These are phyloP conservation scores for Coregonus suidteri DNA, from an alignment of 2,797 vertebrate genomes.

Conservation along the genomic window DNA sequence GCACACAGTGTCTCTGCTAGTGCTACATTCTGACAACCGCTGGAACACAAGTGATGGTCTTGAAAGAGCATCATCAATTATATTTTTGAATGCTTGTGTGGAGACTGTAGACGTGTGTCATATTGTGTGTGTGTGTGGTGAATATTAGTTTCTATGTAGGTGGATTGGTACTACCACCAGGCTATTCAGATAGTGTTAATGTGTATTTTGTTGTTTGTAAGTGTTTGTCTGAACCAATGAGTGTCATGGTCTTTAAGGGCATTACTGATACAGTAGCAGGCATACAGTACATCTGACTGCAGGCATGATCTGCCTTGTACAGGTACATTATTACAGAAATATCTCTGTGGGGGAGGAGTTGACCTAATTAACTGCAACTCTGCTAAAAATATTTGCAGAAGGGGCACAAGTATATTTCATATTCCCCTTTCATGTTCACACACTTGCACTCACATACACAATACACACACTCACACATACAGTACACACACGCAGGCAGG, in stretches of 20 bases:
- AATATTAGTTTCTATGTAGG: constrained; percentile 40
- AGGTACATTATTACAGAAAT: not conserved
- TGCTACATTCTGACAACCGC: constrained; percentile 65
- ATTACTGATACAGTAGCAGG: constrained; percentile 3
- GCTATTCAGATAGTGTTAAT: constrained; percentile 1
- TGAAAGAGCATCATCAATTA: constrained; percentile 71
- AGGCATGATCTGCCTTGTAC: not conserved
- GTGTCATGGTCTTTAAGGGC: constrained; percentile 12
- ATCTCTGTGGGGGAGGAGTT: constrained; percentile 27
- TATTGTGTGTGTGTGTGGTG: constrained; percentile 32
- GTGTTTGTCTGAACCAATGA: not conserved
- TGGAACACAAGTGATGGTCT: constrained; percentile 62
- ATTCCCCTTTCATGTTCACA: constrained; percentile 15
- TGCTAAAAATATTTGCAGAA: constrained; percentile 44
- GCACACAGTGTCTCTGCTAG: constrained; percentile 53
- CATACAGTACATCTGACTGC: constrained; percentile 10
- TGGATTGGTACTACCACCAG: not conserved
- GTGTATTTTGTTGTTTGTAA: not conserved
- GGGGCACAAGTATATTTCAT: not conserved
- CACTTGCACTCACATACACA: not conserved
- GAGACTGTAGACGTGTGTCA: constrained; percentile 41
- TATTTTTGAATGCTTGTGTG: constrained; percentile 59
- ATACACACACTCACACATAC: constrained; percentile 12
- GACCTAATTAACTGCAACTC: constrained; percentile 54
- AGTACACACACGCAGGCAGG: constrained; percentile 11